Evolutionary conservation across 30 jellyfish, hydroid and myxozoan genomes (phyloP).

Genomic region (Pseudorhiza aurosa): DNA sequence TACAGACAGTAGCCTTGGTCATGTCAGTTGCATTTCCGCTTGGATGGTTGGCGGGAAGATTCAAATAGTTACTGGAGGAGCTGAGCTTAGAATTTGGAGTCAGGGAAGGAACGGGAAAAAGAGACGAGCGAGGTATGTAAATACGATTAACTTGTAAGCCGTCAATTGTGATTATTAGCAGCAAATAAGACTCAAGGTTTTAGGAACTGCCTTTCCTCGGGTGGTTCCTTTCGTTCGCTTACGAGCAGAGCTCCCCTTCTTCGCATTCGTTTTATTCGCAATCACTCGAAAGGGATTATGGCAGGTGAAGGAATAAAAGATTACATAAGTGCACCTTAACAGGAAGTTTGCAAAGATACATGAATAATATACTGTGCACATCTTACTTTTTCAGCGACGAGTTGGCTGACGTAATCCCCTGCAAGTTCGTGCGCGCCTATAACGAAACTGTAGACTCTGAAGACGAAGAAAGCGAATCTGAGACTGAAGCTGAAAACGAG

Average conservation of each 20-base stretch:
- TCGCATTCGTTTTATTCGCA: no score
- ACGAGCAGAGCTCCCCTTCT: no score
- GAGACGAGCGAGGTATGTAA: slow-evolving; percentile 73
- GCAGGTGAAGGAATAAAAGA: no score
- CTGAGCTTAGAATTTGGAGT: slow-evolving; percentile 86
- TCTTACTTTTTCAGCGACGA: slow-evolving; percentile 67
- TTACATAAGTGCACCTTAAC: no score
- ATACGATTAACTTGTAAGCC: no score
- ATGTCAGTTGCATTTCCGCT: slow-evolving; percentile 58
- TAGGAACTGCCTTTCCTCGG: no score
- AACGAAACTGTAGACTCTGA: slow-evolving; percentile 76
- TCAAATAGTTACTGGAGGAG: slow-evolving; percentile 84
- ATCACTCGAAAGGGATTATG: no score
- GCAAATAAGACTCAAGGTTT: no score
- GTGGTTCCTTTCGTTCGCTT: no score
- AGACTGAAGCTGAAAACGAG: slow-evolving; percentile 60
- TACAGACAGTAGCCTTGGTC: slow-evolving; percentile 69
- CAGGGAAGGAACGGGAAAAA: slow-evolving; percentile 55
- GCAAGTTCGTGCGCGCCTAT: slow-evolving; percentile 81
- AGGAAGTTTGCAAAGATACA: no score
- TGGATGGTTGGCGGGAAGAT: slow-evolving; percentile 52
- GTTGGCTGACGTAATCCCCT: slow-evolving; percentile 79
- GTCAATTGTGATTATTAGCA: no score
- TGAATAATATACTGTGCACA: no score
- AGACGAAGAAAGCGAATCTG: slow-evolving; percentile 63